phyloP scores from a whole-genome alignment of 2,888 invertebrate species.

The Ectropis crepuscularia region DNA sequence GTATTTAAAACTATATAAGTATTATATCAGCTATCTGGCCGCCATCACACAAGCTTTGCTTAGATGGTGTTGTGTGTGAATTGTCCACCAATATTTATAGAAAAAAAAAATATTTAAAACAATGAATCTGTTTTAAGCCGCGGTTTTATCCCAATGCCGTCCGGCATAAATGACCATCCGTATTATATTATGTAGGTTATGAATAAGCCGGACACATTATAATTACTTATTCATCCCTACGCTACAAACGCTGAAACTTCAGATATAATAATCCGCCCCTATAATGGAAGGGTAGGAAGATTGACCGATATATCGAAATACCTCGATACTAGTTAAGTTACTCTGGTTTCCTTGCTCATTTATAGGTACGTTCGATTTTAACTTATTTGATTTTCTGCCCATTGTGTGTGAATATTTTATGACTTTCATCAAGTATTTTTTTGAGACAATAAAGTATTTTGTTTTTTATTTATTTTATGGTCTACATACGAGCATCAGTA shows the following conservation, averaged over 20 bases:
- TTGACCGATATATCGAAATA: constrained; percentile 32
- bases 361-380: neutral
- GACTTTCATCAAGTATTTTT: no score
- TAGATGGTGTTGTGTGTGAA: no score
- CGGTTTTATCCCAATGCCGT: neutral
- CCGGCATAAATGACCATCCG: neutral
- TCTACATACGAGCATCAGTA: no score
- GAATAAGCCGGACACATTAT: constrained; percentile 3
- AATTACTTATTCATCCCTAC: constrained; percentile 5
- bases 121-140: neutral
- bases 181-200: neutral
- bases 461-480: no score
- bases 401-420: no score
- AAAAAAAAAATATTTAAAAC: no score
- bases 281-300: constrained; percentile 35
- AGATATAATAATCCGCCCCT: constrained; percentile 33
- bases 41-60: no score
- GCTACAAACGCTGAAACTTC: constrained; percentile 22
- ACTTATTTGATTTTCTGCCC: no score
- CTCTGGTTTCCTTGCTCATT: neutral
- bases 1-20: no score
- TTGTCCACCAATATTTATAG: no score
- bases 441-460: no score
- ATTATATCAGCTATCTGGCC: no score
- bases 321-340: neutral